Evolutionary conservation across 2,113 vertebrate genomes (phyloP).

Genomic region (Clarias gariepinus): DNA sequence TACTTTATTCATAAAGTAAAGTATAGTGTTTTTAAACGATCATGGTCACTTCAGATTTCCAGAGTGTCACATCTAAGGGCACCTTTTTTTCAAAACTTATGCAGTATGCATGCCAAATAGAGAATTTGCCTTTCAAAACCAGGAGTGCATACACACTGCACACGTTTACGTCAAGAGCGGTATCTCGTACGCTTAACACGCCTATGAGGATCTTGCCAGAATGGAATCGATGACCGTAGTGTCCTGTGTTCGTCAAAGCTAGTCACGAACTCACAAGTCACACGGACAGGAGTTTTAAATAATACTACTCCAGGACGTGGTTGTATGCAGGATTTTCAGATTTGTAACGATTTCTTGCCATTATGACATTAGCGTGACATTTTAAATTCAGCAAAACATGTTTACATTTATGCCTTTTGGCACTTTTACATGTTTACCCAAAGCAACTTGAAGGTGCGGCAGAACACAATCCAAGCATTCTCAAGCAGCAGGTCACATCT

Average conservation of each 20-base stretch:
- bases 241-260: not conserved
- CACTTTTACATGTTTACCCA: not conserved
- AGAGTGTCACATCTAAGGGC: not conserved
- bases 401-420: not conserved
- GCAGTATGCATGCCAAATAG: conserved; percentile 25
- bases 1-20: not conserved
- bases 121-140: conserved; percentile 56
- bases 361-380: not conserved
- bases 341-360: not conserved
- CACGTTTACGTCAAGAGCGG: conserved; percentile 19
- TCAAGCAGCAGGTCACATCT: not conserved
- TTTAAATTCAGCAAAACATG: not conserved
- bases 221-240: not conserved
- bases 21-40: not conserved
- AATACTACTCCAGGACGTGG: not conserved
- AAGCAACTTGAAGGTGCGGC: not conserved
- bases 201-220: not conserved
- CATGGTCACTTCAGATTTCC: not conserved
- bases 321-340: not conserved
- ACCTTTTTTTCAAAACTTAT: conserved; percentile 26
- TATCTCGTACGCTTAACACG: not conserved
- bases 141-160: conserved; percentile 15
- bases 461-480: not conserved
- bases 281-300: not conserved
- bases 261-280: not conserved